Conservation (phyloP, 2,888 invertebrate species). For the Anticlea derivata region DNA sequence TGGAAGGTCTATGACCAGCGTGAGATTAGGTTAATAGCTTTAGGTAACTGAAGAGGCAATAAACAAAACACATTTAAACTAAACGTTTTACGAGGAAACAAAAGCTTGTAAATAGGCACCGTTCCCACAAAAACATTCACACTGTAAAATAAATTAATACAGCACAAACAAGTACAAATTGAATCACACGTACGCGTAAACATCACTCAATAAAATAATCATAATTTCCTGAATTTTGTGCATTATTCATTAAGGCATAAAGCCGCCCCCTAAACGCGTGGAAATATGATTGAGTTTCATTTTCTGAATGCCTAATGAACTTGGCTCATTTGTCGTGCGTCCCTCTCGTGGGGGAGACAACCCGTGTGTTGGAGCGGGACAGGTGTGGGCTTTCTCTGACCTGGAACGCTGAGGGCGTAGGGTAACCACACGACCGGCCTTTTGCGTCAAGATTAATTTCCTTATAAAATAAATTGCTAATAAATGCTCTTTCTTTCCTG, state of each 20-base stretch:
- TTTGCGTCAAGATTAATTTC: not conserved
- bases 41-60: too few relatives aligned
- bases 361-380: conserved; percentile 40
- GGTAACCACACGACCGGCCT: conserved; percentile 7
- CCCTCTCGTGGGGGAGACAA: conserved; percentile 7
- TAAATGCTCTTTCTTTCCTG: too few relatives aligned
- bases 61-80: too few relatives aligned
- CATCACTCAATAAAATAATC: conserved; percentile 31
- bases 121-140: not conserved
- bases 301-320: conserved; percentile 75
- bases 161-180: conserved; percentile 18
- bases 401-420: conserved; percentile 18
- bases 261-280: conserved; percentile 53
- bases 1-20: too few relatives aligned
- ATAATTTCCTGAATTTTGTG: conserved; percentile 25
- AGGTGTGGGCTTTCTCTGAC: conserved; percentile 25
- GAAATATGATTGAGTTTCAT: conserved; percentile 72
- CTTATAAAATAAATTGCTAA: too few relatives aligned
- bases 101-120: not conserved
- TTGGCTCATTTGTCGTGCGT: conserved; percentile 51
- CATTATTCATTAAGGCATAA: conserved; percentile 46
- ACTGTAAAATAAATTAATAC: conserved; percentile 13
- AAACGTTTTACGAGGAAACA: not conserved
- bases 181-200: conserved; percentile 22
- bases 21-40: too few relatives aligned